Evolutionary conservation across 1,140 invertebrate species (phyloP), one percentile per base, ranked within the genome.

Genomic region (Nylanderia fulva): DNA sequence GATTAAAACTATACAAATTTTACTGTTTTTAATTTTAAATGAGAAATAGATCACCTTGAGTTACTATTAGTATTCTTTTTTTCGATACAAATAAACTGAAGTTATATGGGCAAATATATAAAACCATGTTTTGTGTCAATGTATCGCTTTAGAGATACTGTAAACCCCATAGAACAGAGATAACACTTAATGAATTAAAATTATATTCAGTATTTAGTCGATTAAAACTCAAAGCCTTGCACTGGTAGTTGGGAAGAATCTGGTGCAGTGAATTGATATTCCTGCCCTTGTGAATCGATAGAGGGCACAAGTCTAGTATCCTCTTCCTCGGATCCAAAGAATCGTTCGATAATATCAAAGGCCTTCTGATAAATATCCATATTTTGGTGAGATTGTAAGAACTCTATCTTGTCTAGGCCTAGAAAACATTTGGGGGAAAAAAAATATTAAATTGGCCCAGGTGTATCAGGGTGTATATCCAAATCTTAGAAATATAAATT

Each of bases 371-470:
- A 99, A 82, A 99, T 98, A 69, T 99, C 98, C 92, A 98, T 96
- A 92, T 99, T 99, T 93, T 99, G 98, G 94, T 99, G 99, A 15
- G 98, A 98, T 95, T 99, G 99, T 7, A 99, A 95, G 94, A 98
- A 99, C 95, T 99, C 99, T 85, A 99, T 99, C 95, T 99, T 99
- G 91, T 99, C 99, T 91, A 99, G 95, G 91, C 98, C 98, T 98
- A 90, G 18, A 5, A 27, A 95, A 95, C 72, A 72, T 18, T n/a
- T 15, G 9, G 0, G 42, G 29, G 60, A 54, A 58, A 18, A 8
- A 18, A 39, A 2, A 15, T 54, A 21, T 27, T 56, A 48, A 2
- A 4, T 11, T 54, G 27, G n/a, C 0, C 33, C 8, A 21, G 48
- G 69, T 69, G 48, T 39, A 42, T 2, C 1, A n/a, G n/a, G n/a